Percentiles rank a stretch among this genome's conserved stretches.
These are phyloP conservation scores for Tetanocera ferruginea DNA, from an alignment of 2,888 invertebrate species.

Conservation along the genomic window DNA sequence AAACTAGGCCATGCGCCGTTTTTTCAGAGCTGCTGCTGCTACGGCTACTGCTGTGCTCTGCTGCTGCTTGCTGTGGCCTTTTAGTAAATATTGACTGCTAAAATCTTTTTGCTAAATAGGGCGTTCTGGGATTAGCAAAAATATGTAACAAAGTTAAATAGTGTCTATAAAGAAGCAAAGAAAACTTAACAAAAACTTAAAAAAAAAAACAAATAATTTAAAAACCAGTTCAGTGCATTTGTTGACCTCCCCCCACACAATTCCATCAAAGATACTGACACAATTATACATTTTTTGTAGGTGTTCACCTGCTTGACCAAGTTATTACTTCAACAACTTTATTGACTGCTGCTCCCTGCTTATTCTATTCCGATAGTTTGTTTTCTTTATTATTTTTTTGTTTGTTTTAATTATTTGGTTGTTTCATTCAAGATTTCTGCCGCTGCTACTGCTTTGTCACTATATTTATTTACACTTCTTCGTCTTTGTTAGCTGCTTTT, in stretches of 20 bases:
- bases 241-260: too few species aligned
- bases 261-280: neutral
- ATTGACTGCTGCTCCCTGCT: neutral
- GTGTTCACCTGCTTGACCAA: neutral
- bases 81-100: neutral
- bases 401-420: conserved; percentile 3
- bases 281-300: neutral
- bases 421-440: neutral
- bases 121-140: neutral
- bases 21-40: conserved; percentile 25
- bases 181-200: neutral
- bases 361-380: neutral
- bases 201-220: neutral
- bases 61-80: conserved; percentile 8
- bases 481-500: neutral
- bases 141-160: neutral
- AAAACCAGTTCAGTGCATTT: neutral
- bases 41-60: conserved; percentile 7
- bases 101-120: conserved; percentile 11
- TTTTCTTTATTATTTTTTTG: neutral
- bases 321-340: neutral
- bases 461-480: neutral
- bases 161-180: neutral
- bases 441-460: neutral
- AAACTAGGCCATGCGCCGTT: conserved; percentile 49